Evolutionary conservation across 2,797 vertebrate genomes (phyloP).

Genomic region (Rhincodon typus): DNA sequence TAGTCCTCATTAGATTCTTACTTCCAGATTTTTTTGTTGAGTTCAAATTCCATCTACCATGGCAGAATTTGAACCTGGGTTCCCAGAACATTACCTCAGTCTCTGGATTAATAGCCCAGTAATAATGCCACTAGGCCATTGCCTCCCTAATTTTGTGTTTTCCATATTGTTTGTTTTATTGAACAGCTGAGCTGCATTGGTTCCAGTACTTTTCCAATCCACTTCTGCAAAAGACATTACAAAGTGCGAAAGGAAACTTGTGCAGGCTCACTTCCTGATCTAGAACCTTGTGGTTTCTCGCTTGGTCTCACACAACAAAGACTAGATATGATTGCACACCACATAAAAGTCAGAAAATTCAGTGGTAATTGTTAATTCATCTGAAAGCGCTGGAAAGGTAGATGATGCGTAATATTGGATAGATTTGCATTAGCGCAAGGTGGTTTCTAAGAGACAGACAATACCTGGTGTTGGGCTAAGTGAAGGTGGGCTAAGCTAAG

Average conservation of each 20-base stretch:
- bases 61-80: too few relatives aligned
- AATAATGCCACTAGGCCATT: too few relatives aligned
- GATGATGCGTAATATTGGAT: neutral
- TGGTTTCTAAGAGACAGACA: neutral
- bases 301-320: neutral
- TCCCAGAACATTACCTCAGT: too few relatives aligned
- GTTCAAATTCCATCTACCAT: too few relatives aligned
- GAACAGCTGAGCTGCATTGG: neutral
- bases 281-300: neutral
- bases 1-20: too few relatives aligned
- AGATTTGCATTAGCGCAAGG: neutral
- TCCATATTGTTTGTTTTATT: too few relatives aligned
- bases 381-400: neutral
- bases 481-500: neutral
- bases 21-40: too few relatives aligned
- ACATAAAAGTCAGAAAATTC: neutral
- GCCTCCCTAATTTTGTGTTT: too few relatives aligned
- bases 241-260: neutral
- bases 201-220: neutral
- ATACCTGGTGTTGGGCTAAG: neutral
- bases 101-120: too few relatives aligned
- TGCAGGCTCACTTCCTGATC: neutral
- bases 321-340: neutral
- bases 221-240: neutral
- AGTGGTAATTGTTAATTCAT: neutral